Percentiles rank a stretch among this genome's conserved stretches.
Conservation (phyloP, 2,113 vertebrate species). For the Aegithalos caudatus region DNA sequence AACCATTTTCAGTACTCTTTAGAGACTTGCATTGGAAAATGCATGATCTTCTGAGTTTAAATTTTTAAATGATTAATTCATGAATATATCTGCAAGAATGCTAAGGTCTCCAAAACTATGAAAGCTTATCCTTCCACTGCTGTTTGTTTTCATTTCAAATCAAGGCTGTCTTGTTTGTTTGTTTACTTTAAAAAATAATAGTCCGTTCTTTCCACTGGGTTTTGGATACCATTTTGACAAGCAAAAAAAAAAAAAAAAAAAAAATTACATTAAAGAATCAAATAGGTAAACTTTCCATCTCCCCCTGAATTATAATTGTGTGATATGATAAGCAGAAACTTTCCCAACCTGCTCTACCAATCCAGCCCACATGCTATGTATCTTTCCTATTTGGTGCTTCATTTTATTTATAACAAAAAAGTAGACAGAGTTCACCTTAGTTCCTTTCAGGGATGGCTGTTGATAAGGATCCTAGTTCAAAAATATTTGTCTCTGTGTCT, state of each 20-base stretch:
- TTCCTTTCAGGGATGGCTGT: background rate
- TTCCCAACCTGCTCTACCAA: background rate
- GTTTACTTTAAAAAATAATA: conserved; percentile 21
- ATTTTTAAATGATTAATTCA: conserved; percentile 78
- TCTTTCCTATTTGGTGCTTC: background rate
- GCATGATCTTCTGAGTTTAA: conserved; percentile 61
- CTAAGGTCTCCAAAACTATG: conserved; percentile 66
- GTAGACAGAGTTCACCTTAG: background rate
- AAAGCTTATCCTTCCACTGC: conserved; percentile 34
- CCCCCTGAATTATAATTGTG: background rate
- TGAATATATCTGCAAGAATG: conserved; percentile 64
- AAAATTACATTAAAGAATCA: conserved; percentile 68
- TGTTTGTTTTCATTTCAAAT: conserved; percentile 71
- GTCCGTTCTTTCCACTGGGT: conserved; percentile 28
- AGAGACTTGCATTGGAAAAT: conserved; percentile 53
- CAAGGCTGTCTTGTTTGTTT: conserved; percentile 68
- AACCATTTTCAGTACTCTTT: conserved; percentile 41
- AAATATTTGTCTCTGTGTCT: background rate
- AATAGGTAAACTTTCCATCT: conserved; percentile 38
- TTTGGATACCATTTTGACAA: conserved; percentile 75
- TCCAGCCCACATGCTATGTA: background rate
- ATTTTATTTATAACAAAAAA: background rate
- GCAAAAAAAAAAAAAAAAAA: conserved; percentile 65
- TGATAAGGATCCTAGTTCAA: background rate
- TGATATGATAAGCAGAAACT: background rate